Evolutionary conservation across 2,888 invertebrate genomes (phyloP), one percentile per base, ranked within the genome.

Genomic region (Sphecodes monilicornis): DNA sequence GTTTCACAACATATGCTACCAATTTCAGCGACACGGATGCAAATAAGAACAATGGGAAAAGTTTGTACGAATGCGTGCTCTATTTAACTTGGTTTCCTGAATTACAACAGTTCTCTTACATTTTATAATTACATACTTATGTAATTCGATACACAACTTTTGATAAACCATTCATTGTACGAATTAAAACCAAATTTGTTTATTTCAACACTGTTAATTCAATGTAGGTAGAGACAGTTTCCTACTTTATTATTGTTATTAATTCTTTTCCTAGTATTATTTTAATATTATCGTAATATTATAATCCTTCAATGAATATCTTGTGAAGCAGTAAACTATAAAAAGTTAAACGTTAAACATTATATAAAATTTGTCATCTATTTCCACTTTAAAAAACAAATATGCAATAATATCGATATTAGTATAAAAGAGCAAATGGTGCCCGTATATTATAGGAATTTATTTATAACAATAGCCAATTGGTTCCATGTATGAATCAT

Each of bases 1-100:
- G 54, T 54, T n/a, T n/a, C 54, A 54, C n/a, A 54, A 54, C 54
- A 54, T 54, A 54, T 54, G n/a, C n/a, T 54, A 54, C 54, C 54
- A 10, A 54, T 11, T n/a, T 54, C 54, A 54, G 11, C n/a, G 54
- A n/a, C n/a, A n/a, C 54, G 54, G n/a, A n/a, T 54, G 54, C 54
- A 54, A 54, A 54, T n/a, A 54, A n/a, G 54, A 54, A 54, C 54
- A 54, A 54, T n/a, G n/a, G 11, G 54, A 54, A 54, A 54, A 54
- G 54, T 54, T 54, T n/a, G 10, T 54, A n/a, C 54, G 54, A 54
- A n/a, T n/a, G n/a, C n/a, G 54, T 54, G n/a, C 1, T n/a, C 54
- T n/a, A 54, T 54, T 54, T 54, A n/a, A 54, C 54, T 54, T n/a
- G 11, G n/a, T n/a, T n/a, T 3, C 11, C 54, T n/a, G n/a, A n/a